Conservation (phyloP, 2,797 vertebrate genomes). For the Fundulus diaphanus region DNA sequence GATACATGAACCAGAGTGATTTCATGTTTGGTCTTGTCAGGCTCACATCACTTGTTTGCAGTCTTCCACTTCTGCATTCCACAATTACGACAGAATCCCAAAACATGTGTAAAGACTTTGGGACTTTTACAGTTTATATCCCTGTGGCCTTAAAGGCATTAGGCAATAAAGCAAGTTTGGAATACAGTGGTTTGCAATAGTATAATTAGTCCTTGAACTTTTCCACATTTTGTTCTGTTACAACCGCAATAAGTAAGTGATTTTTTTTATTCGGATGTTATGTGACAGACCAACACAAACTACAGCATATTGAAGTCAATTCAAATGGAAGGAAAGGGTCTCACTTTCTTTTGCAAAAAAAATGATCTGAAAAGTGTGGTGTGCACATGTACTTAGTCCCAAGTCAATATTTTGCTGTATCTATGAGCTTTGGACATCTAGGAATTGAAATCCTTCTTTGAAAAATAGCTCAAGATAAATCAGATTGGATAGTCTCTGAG, state of each 20-base stretch:
- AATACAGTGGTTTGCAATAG: background rate
- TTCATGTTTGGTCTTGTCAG: constrained; percentile 1
- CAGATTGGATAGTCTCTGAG: background rate
- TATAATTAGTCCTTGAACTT: background rate
- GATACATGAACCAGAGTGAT: background rate
- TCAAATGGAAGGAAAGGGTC: background rate
- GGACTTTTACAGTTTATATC: background rate
- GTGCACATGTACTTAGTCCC: background rate
- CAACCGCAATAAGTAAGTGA: too few relatives aligned
- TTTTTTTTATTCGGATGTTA: background rate
- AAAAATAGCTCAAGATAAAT: background rate
- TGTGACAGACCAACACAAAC: background rate
- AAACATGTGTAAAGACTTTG: background rate
- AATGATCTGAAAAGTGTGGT: background rate
- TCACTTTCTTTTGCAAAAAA: background rate
- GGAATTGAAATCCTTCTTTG: background rate
- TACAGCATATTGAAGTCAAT: background rate
- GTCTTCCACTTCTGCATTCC: background rate
- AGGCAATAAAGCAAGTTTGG: background rate
- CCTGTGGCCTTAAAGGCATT: background rate
- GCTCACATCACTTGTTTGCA: background rate
- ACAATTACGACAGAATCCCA: background rate
- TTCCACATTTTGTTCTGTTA: background rate
- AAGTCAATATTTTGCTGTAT: background rate
- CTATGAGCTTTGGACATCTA: background rate